Evolutionary conservation across 2,888 invertebrate genomes (phyloP), one percentile per base, ranked within the genome.

Genomic region (Esperia sulphurella): DNA sequence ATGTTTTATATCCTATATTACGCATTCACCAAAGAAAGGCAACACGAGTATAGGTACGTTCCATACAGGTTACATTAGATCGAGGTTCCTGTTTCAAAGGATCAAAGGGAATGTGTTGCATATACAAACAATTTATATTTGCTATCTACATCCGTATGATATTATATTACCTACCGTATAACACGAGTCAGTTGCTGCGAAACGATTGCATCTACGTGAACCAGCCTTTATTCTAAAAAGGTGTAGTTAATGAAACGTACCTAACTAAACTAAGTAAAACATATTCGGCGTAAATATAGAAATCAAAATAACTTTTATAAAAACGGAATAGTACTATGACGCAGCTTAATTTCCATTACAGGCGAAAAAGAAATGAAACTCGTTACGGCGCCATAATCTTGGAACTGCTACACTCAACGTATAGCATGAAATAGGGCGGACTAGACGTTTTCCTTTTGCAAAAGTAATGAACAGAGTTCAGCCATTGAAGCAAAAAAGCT

Each of bases 391-490:
- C 50, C 48, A 54, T 57, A 56, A 57, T 62, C 54, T 51, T 51
- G n/a, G 50, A 53, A 42, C 48, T 41, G 44, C 52, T 38, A 47
- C 49, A 49, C 50, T 48, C 46, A 45, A 46, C 43, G 49, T 53
- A 57, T 60, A 28, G 45, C 40, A 50, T 66, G 67, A 71, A 67
- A 65, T 63, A 64, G 65, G 39, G 41, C 54, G 59, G 56, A 59
- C 61, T 63, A 64, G 59, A 59, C 59, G 55, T 65, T 71, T 69
- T 68, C 65, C 68, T 67, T 54, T 63, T 63, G 68, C 68, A 70
- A 61, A 71, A 75, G 71, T 76, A 76, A 79, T 75, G 72, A 79
- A 79, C 71, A 69, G 66, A 71, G 65, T 71, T 73, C 66, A 70
- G 75, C 69, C 70, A 70, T 61, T 71, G 63, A 64, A 66, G 71